A percentile compares a stretch with the other conserved stretches of the same genome.
Conservation (phyloP, 2,797 vertebrate genomes). For the Neomorphus geoffroyi region DNA sequence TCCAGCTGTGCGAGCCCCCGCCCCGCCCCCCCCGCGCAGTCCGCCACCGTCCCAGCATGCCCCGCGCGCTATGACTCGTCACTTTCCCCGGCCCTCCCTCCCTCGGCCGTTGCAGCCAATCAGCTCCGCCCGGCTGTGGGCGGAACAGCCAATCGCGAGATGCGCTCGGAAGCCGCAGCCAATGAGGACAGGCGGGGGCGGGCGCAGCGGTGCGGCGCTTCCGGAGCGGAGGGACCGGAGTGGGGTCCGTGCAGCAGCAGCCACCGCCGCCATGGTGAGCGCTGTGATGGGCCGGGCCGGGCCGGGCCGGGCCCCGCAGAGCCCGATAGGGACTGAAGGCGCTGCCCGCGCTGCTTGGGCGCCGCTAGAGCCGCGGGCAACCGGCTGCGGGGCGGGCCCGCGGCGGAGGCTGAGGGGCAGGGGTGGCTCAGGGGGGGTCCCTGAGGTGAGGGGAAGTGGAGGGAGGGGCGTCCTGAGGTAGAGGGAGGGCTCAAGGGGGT, state of each 20-base stretch:
- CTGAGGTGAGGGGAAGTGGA: no score
- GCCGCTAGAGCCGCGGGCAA: no score
- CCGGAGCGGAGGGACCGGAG: background rate
- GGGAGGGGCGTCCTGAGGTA: no score
- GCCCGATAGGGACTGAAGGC: no score
- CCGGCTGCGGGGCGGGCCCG: background rate
- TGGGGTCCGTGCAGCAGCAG: no score
- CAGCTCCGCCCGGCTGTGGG: background rate
- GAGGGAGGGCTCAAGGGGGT: no score
- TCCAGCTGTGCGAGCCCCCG: background rate
- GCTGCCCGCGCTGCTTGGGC: no score
- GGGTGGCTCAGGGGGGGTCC: no score
- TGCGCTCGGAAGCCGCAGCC: background rate
- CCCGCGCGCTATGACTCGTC: constrained; percentile 11
- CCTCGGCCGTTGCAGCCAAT: background rate
- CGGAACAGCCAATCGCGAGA: background rate
- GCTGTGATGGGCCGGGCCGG: background rate
- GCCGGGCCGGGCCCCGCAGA: no score
- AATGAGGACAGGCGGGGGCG: background rate
- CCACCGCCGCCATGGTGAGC: constrained; percentile 18
- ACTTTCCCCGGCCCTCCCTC: background rate
- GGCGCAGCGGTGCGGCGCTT: background rate
- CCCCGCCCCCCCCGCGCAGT: background rate
- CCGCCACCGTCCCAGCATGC: constrained; percentile 13
- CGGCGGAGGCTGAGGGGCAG: background rate